Percentiles rank a stretch among this genome's conserved stretches.
Conservation (phyloP, 2,888 invertebrate genomes). For the Anorthoa munda region DNA sequence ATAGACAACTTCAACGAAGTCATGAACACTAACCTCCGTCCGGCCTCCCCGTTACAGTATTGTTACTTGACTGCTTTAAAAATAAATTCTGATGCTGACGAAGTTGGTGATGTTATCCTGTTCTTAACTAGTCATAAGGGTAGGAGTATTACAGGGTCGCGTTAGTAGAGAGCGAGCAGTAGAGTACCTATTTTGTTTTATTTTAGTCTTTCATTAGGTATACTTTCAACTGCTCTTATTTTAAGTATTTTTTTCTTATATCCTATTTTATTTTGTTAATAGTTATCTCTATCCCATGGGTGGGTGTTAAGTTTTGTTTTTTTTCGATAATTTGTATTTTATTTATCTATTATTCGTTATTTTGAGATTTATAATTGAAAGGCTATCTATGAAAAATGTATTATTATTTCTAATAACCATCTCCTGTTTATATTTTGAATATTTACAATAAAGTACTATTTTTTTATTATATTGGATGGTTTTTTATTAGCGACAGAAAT, state of each 20-base stretch:
- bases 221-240: too few species aligned
- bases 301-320: too few species aligned
- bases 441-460: background rate
- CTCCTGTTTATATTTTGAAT: too few species aligned
- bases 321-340: too few species aligned
- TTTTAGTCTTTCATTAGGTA: too few species aligned
- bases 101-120: constrained; percentile 60
- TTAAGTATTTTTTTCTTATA: too few species aligned
- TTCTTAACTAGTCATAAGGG: constrained; percentile 61
- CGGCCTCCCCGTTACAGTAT: constrained; percentile 57
- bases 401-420: background rate
- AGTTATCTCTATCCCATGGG: too few species aligned
- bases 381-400: too few species aligned
- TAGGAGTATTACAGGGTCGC: constrained; percentile 34
- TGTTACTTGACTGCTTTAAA: constrained; percentile 14
- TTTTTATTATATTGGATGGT: background rate
- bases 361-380: too few species aligned
- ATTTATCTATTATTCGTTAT: too few species aligned
- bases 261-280: too few species aligned
- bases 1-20: constrained; percentile 64
- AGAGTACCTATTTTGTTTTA: too few species aligned
- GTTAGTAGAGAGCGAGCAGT: constrained; percentile 15
- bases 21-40: constrained; percentile 67
- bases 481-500: background rate
- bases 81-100: constrained; percentile 33